Percentiles rank a stretch among this genome's conserved stretches.
Evolutionary conservation across 1,140 invertebrate genomes (phyloP).

Genomic region (Aphelinus atriplicis): DNA sequence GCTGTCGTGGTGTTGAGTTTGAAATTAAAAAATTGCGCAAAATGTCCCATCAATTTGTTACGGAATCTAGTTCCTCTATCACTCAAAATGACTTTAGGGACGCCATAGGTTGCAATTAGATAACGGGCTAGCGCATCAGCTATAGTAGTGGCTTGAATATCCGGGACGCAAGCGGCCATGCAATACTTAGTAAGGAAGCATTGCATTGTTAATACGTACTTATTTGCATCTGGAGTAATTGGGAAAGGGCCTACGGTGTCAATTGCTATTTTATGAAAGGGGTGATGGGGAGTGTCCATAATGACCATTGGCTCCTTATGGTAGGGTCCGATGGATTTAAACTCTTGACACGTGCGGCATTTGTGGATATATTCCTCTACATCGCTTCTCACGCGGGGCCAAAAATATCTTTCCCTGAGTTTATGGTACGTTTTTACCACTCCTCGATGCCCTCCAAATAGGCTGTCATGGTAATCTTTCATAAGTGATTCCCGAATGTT

Average conservation of each 20-base stretch:
- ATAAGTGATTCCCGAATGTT: too few relatives aligned
- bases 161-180: background rate
- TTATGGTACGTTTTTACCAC: background rate
- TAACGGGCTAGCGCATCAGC: background rate
- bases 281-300: constrained; percentile 10
- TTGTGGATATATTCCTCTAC: background rate
- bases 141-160: constrained; percentile 26
- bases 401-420: background rate
- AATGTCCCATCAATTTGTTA: background rate
- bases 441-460: background rate
- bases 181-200: constrained; percentile 9
- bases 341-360: background rate
- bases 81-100: background rate
- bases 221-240: background rate
- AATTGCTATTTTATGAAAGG: constrained; percentile 29
- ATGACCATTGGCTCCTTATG: constrained; percentile 5
- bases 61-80: constrained; percentile 20
- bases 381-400: background rate
- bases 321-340: constrained; percentile 18
- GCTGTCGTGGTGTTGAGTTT: constrained; percentile 11
- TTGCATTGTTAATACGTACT: constrained; percentile 22
- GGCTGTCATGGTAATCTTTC: too few relatives aligned
- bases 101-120: constrained; percentile 6
- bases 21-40: constrained; percentile 32
- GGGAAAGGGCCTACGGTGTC: constrained; percentile 28